Evolutionary conservation across 92 coral and sea anemone species (phyloP).

Genomic region (Porites divaricata): DNA sequence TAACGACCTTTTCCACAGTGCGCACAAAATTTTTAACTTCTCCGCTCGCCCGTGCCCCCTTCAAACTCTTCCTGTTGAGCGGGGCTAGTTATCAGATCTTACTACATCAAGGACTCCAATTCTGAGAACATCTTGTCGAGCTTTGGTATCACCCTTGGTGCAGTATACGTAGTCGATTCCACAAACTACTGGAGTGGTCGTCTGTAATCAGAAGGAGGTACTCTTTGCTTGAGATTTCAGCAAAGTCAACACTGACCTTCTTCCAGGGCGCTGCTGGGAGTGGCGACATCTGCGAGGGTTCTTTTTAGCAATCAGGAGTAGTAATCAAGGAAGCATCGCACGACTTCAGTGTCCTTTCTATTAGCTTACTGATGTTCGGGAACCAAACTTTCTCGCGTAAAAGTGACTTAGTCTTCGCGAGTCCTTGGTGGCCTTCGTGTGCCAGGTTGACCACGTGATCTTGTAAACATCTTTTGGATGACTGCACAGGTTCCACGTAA

Average conservation of each 20-base stretch:
- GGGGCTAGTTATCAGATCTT: slow-evolving; percentile 64
- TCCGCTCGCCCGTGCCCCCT: slow-evolving; percentile 67
- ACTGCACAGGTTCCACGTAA: slow-evolving; percentile 54
- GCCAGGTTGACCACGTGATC: slow-evolving; percentile 38
- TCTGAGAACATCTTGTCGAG: slow-evolving; percentile 54
- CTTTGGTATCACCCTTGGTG: slow-evolving; percentile 24
- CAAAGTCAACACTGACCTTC: slow-evolving; percentile 61
- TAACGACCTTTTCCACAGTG: slow-evolving; percentile 16
- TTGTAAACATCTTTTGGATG: slow-evolving; percentile 41
- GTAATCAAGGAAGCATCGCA: slow-evolving; percentile 1
- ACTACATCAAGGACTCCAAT: slow-evolving; percentile 45
- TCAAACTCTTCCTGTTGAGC: slow-evolving; percentile 57
- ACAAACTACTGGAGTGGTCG: slow-evolving; percentile 56
- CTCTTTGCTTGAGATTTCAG: background rate
- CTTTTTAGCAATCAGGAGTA: slow-evolving; percentile 40
- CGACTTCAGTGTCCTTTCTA: slow-evolving; percentile 45
- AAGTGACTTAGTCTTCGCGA: slow-evolving; percentile 46
- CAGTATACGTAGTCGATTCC: slow-evolving; percentile 4
- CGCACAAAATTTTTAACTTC: background rate
- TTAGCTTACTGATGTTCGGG: slow-evolving; percentile 51
- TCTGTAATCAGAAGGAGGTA: slow-evolving; percentile 18
- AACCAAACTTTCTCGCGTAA: slow-evolving; percentile 65
- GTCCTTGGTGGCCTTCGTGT: slow-evolving; percentile 65
- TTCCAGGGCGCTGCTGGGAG: slow-evolving; percentile 62
- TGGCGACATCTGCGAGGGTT: slow-evolving; percentile 63